These are phyloP conservation scores for Chrosomus eos DNA, from an alignment of 2,797 vertebrate genomes.

Conservation along the genomic window DNA sequence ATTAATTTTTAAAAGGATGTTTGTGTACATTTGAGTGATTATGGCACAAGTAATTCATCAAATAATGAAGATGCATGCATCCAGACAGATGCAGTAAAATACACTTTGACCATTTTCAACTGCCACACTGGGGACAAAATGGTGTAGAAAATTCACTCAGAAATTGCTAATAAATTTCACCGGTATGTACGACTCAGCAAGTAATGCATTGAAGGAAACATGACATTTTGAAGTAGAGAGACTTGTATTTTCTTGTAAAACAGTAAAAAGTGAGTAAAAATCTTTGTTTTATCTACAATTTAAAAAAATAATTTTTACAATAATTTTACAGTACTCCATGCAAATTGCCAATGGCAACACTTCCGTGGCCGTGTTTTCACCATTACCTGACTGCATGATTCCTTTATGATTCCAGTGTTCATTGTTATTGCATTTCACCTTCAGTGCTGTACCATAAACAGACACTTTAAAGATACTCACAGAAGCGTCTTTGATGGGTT, in stretches of 20 bases:
- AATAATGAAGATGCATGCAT: neutral
- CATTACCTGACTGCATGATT: neutral
- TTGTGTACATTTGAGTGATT: too few relatives aligned
- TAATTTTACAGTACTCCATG: neutral
- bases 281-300: neutral
- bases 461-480: conserved; percentile 72
- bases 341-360: neutral
- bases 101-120: neutral
- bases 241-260: neutral
- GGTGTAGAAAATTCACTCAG: neutral
- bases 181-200: too few relatives aligned
- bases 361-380: neutral
- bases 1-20: too few relatives aligned
- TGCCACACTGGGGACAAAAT: neutral
- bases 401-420: neutral
- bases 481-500: conserved; percentile 88
- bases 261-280: too few relatives aligned
- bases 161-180: too few relatives aligned
- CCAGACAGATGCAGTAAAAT: neutral
- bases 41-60: neutral
- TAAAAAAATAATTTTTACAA: too few relatives aligned
- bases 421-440: neutral
- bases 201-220: too few relatives aligned
- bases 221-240: too few relatives aligned
- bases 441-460: conserved; percentile 3